Evolutionary conservation across 2,797 vertebrate species (phyloP).

Genomic region (Scarus forsteni): DNA sequence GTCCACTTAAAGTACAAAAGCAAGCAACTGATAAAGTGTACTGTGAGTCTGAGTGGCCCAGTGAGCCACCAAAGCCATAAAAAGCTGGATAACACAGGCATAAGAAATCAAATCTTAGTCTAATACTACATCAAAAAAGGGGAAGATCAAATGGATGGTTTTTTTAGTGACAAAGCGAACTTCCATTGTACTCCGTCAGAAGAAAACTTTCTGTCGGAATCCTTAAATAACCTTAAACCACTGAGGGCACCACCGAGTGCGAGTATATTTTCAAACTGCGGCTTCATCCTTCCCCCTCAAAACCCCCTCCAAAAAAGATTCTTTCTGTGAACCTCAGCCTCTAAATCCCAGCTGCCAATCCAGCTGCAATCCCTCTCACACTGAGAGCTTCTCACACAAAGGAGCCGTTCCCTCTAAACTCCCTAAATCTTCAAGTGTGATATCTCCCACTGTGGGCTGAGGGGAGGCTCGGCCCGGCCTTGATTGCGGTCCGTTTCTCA

Average conservation of each 20-base stretch:
- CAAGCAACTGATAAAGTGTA: too few species aligned
- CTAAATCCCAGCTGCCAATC: slow-evolving; percentile 54
- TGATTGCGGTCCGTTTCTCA: slow-evolving; percentile 46
- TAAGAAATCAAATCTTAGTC: not conserved
- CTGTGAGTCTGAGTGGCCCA: too few species aligned
- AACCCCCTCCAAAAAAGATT: slow-evolving; percentile 14
- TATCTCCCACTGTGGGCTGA: slow-evolving; percentile 12
- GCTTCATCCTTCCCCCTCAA: slow-evolving; percentile 7
- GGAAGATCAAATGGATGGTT: not conserved
- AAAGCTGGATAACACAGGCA: not conserved
- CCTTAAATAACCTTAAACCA: slow-evolving; percentile 27
- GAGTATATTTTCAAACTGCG: slow-evolving; percentile 31
- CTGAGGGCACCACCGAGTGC: slow-evolving; percentile 7
- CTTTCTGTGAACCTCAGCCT: slow-evolving; percentile 35
- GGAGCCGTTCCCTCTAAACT: slow-evolving; percentile 30
- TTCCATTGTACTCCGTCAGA: not conserved
- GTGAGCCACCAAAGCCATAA: too few species aligned
- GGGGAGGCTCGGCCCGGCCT: slow-evolving; percentile 22
- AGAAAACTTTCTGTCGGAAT: slow-evolving; percentile 11
- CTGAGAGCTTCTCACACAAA: slow-evolving; percentile 41
- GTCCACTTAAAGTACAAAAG: too few species aligned
- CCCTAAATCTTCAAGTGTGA: slow-evolving; percentile 39
- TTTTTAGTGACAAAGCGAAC: not conserved
- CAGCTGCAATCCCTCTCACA: slow-evolving; percentile 43
- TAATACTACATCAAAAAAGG: not conserved